Evolutionary conservation across 2,888 invertebrate genomes (phyloP), one percentile per base, ranked within the genome.

Genomic region (Epistrophella euchroma): DNA sequence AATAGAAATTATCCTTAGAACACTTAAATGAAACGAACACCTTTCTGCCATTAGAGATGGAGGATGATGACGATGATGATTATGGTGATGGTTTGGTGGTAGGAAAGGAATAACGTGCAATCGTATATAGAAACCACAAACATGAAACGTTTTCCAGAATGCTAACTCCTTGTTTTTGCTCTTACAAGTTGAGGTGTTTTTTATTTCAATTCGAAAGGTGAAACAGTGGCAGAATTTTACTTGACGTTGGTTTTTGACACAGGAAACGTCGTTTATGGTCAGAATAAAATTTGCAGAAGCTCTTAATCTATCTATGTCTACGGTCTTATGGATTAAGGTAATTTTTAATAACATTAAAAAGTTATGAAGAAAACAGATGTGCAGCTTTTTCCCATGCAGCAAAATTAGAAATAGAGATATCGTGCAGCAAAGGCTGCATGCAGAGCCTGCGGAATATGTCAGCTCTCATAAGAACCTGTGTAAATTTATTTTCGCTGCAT

Each of bases 1-100:
- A 82, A 78, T 78, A 82, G 82, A 86, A 86, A 86, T 86, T 86
- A 86, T 82, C 82, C 86, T 86, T 82, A 71, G 70, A 82, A 66
- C 86, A 86, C 77, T 86, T 86, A 86, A 86, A 86, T 71, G 86
- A 86, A 86, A 86, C 74, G 86, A 82, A 86, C 86, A 86, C 86
- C 86, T 82, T 82, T 86, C 35, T 71, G 62, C 56, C 58, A 75
- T 71, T 74, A 71, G 43, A 77, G 62, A 45, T 52, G 45, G 28
- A 56, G 28, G 37, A 50, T 19, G 43, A 70, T 37, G 56, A 72
- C 15, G 72, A 72, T 56, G 85, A 77, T 56, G 72, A 72, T 81
- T 79, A 28, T 58, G 58, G 19, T 58, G 13, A 28, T 40, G 68
- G 37, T 72, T 47, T 25, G 37, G 56, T 58, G 80, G 80, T 47